Evolutionary conservation across 1,140 invertebrate species (phyloP).

Genomic region (Cotesia vestalis): DNA sequence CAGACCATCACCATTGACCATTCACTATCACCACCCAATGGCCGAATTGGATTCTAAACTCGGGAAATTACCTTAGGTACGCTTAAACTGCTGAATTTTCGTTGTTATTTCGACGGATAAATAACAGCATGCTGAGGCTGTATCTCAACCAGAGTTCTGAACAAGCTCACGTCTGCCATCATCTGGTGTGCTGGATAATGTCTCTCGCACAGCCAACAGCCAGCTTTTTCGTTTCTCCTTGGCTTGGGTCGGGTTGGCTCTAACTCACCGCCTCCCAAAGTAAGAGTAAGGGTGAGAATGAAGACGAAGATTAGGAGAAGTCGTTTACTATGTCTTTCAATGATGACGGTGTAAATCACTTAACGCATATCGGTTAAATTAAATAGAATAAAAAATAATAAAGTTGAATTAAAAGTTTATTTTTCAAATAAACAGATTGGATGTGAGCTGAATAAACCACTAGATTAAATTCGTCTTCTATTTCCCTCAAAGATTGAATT

Average conservation of each 20-base stretch:
- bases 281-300: no score
- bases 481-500: not conserved
- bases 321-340: slow-evolving; percentile 16
- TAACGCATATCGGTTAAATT: not conserved
- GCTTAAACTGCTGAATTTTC: no score
- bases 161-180: slow-evolving; percentile 20
- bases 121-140: slow-evolving; percentile 28
- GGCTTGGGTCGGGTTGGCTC: not conserved
- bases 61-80: no score
- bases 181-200: slow-evolving; percentile 35
- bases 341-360: not conserved
- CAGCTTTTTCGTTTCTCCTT: slow-evolving; percentile 17
- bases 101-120: not conserved
- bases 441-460: no score
- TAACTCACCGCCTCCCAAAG: not conserved
- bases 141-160: slow-evolving; percentile 28
- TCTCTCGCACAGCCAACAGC: slow-evolving; percentile 13
- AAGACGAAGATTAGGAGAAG: not conserved
- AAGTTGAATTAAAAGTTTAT: not conserved
- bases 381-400: no score
- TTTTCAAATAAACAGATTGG: no score
- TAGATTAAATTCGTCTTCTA: no score
- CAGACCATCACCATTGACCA: slow-evolving; percentile 1
- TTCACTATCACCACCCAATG: slow-evolving; percentile 3
- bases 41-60: no score